These are phyloP conservation scores for Eriocheir sinensis DNA, from an alignment of 1,140 invertebrate genomes.

Conservation along the genomic window DNA sequence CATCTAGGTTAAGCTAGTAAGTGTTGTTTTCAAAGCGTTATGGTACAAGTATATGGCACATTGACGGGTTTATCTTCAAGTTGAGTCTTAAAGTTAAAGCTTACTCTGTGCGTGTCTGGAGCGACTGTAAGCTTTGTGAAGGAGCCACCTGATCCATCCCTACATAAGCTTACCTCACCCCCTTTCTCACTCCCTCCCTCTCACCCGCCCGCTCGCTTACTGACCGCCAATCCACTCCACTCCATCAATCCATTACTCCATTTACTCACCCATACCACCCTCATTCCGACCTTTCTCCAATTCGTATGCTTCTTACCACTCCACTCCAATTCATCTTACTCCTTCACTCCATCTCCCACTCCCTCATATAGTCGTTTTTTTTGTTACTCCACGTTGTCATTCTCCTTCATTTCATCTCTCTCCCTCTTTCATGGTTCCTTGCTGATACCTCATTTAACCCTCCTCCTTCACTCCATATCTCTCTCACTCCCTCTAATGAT, in stretches of 20 bases:
- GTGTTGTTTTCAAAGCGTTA: no score
- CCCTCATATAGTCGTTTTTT: background rate
- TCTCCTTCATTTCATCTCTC: background rate
- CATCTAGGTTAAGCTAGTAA: no score
- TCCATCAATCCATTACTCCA: constrained; percentile 8
- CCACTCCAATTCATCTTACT: background rate
- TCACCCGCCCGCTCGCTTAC: background rate
- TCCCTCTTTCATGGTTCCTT: background rate
- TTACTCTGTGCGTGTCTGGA: constrained; percentile 12
- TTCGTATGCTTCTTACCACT: background rate
- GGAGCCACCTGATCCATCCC: constrained; percentile 56
- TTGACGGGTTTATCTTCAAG: no score
- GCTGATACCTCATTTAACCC: no score
- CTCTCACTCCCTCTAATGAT: no score
- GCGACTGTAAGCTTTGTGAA: constrained; percentile 35
- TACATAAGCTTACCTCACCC: constrained; percentile 29
- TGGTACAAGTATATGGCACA: no score
- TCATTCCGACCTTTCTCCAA: background rate
- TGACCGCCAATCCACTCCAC: background rate
- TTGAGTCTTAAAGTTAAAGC: no score
- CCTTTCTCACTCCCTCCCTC: background rate
- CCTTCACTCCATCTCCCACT: background rate
- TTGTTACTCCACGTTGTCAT: background rate
- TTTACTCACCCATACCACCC: background rate
- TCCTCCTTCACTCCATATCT: no score